These are phyloP conservation scores for Laticauda colubrina DNA, from an alignment of 2,113 vertebrate species.

Conservation along the genomic window DNA sequence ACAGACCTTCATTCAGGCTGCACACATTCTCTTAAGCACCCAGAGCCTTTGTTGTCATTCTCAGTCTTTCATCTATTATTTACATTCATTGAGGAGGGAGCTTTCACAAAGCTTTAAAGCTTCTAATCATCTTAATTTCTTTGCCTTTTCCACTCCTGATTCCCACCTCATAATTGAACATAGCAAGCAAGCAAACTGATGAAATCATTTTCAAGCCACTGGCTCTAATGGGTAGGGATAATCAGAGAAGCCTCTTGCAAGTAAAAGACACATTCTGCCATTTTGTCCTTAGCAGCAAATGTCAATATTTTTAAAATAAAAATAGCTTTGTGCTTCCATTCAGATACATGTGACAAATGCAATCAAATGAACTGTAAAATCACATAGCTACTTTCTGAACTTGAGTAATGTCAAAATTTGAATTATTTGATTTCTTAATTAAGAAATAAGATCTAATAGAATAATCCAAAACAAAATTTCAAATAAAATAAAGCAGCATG, in stretches of 20 bases:
- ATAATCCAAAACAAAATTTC: not conserved
- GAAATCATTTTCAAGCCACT: conserved; percentile 70
- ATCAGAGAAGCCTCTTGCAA: conserved; percentile 25
- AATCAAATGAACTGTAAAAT: conserved; percentile 25
- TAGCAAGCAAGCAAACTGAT: conserved; percentile 70
- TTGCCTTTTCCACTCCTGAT: conserved; percentile 64
- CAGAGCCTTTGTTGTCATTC: conserved; percentile 78
- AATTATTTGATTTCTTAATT: not conserved
- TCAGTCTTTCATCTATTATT: conserved; percentile 80
- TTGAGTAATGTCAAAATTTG: not conserved
- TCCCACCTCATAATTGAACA: conserved; percentile 58
- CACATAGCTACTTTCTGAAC: not conserved
- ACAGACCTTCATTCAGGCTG: conserved; percentile 75
- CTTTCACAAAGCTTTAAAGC: conserved; percentile 74
- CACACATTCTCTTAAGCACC: conserved; percentile 78
- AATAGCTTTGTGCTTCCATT: conserved; percentile 15
- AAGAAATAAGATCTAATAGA: not conserved
- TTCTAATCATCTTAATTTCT: conserved; percentile 79
- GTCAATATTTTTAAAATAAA: conserved; percentile 37
- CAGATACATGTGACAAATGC: conserved; percentile 21
- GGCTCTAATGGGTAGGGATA: conserved; percentile 45
- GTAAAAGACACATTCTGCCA: conserved; percentile 1
- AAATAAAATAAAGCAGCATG: not conserved
- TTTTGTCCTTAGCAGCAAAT: conserved; percentile 40
- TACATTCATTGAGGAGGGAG: conserved; percentile 72